Conservation (phyloP, 2,797 vertebrate genomes). For the Sebastes diaconus region DNA sequence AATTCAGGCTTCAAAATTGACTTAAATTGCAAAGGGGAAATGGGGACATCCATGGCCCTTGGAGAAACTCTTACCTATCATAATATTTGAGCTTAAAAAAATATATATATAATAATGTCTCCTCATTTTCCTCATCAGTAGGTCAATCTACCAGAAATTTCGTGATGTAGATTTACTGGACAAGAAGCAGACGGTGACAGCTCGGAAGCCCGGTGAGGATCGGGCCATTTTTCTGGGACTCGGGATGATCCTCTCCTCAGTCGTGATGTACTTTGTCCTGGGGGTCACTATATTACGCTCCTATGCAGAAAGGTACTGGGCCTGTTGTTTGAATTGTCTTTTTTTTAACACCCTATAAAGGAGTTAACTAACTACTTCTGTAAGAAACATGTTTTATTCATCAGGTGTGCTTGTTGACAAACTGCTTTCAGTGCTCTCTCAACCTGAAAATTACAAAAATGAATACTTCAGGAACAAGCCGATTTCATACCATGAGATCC, state of each 20-base stretch:
- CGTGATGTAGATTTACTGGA: slow-evolving; percentile 91
- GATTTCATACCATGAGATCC: slow-evolving; percentile 19
- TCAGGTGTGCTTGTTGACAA: slow-evolving; percentile 35
- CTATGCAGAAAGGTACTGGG: slow-evolving; percentile 92
- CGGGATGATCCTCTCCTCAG: slow-evolving; percentile 92
- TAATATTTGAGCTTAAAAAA: background rate
- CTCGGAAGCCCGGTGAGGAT: slow-evolving; percentile 93
- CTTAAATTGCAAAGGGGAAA: background rate
- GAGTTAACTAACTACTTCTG: background rate
- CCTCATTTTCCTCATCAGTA: slow-evolving; percentile 52
- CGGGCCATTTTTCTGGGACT: slow-evolving; percentile 93
- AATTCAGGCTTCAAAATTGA: background rate
- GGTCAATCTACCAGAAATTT: slow-evolving; percentile 96
- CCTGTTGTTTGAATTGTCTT: background rate
- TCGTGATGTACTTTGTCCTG: slow-evolving; percentile 97
- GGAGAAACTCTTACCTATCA: background rate
- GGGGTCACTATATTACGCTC: slow-evolving; percentile 91
- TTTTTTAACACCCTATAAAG: background rate
- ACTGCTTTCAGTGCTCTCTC: slow-evolving; percentile 27
- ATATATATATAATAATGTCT: background rate
- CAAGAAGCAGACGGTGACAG: slow-evolving; percentile 95
- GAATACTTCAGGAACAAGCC: slow-evolving; percentile 4
- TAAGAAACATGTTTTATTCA: slow-evolving; percentile 46
- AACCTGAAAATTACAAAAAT: slow-evolving; percentile 41
- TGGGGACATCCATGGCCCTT: background rate